Evolutionary conservation across 37 sponge, comb jelly and placozoan species (phyloP), one percentile per base, ranked within the genome.

Genomic region (Haliclona indistincta): DNA sequence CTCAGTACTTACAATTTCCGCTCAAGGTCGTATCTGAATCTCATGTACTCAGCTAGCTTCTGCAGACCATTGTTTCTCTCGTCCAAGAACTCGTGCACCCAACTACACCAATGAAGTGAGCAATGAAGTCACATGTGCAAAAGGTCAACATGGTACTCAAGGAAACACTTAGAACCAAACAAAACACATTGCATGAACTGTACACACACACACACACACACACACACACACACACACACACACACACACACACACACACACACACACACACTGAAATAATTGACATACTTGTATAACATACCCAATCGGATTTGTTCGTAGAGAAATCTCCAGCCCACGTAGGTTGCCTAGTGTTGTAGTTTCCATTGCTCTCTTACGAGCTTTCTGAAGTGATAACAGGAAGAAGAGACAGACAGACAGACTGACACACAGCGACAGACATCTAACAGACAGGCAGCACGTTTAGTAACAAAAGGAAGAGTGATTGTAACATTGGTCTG

Each of bases 71-170:
- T 30, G 63, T 81, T 78, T 0, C 78, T 65, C 0, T 89, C 81
- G 53, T 54, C 73, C 38, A 94, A 56, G 43, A 94, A 94, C 33
- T 83, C 75, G 51, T 86, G 69, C 15, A 94, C 94, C 94, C 94
- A 94, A 37, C 86, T 81, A 20, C 3, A 61, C 53, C 64, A 61
- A 61, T 20, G 30, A 20, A 20, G 30, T 61, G 23, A 23, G 10
- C 11, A 28, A 26, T 17, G 52, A 37, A 67, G n/a, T 10, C 39
- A 52, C 30, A n/a, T 25, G 13, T 25, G 13, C 26, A 15, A 13
- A 23, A 62, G 13, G 20, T 28, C 13, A 15, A 25, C 8, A 37
- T 10, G 33, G 30, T 43, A 4, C 43, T 25, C 41, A 37, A 22
- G 33, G 4, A 64, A 55, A 65, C 55, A 77, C 67, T 68, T 56